Evolutionary conservation across 2,797 vertebrate genomes (phyloP), one percentile per base, ranked within the genome.

Genomic region (Paramormyrops hopkinsi): DNA sequence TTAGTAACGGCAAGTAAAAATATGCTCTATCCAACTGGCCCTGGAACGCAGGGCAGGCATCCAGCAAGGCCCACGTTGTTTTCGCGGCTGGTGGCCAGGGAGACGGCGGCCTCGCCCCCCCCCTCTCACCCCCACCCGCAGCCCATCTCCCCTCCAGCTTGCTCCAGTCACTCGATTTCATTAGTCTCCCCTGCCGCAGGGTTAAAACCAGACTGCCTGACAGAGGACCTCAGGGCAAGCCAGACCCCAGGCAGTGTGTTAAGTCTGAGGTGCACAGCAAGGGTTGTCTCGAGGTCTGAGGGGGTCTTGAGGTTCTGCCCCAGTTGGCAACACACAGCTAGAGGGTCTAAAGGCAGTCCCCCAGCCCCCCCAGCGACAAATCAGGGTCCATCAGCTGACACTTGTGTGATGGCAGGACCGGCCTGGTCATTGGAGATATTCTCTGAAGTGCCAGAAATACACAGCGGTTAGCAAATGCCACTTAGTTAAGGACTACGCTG

Each of bases 31-130:
- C 95, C 92, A 96, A 97, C 93, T 96, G 97, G 97, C 97, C 97
- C 97, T 97, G 97, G 97, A 97, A 97, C 97, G 96, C 96, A 93
- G 97, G 97, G 97, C 97, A 93, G 93, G 93, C 92, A 92, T 97
- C 97, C 97, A 97, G 96, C 93, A 90, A 94, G 92, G 73, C 89
- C 90, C 90, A 92, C 92, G 93, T 94, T 94, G 94, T 93, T 93
- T 85, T 86, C 88, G n/a, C 46, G 88, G 90, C 88, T 53, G 84
- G 83, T 65, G 65, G 62, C 88, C 83, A 22, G 93, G 89, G 89
- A 90, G 92, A 91, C 92, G 25, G 92, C 86, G 90, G 85, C 59
- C 53, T 59, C 84, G 89, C 29, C 51, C 29, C 29, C 44, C n/a
- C 84, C 84, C 41, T 4, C 51, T 19, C 3, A 8, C 56, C 56